phyloP scores from a whole-genome alignment of 2,113 vertebrate genomes.

The Hiodon tergisus region DNA sequence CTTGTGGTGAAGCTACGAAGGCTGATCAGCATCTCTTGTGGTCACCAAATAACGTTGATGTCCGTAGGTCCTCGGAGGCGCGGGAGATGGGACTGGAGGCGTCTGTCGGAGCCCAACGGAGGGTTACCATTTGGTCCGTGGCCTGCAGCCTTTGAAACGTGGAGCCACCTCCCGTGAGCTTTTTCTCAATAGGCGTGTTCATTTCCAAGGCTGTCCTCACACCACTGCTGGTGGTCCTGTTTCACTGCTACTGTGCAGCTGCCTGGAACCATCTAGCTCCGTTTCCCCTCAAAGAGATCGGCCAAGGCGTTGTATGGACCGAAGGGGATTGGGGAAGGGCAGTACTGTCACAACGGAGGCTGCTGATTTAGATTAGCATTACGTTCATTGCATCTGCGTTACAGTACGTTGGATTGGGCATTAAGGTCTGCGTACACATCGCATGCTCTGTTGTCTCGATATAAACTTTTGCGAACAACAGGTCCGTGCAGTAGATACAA shows the following conservation, averaged over 20 bases:
- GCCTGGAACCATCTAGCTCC: background rate
- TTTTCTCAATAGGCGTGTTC: conserved; percentile 26
- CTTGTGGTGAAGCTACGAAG: too few relatives aligned
- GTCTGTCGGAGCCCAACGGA: background rate
- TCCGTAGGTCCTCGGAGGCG: background rate
- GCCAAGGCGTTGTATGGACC: background rate
- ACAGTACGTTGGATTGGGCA: too few relatives aligned
- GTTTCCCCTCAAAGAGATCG: background rate
- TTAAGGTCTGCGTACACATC: too few relatives aligned
- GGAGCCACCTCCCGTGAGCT: conserved; percentile 34
- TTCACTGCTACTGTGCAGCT: background rate
- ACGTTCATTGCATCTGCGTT: too few relatives aligned
- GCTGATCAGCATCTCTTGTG: too few relatives aligned
- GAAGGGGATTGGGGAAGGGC: too few relatives aligned
- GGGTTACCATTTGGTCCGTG: background rate
- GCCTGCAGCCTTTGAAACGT: conserved; percentile 29
- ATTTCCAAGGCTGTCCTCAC: conserved; percentile 23
- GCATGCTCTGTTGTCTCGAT: too few relatives aligned
- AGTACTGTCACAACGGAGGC: too few relatives aligned
- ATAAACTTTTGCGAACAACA: too few relatives aligned
- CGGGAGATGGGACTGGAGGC: background rate
- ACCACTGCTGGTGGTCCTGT: conserved; percentile 20
- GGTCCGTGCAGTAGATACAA: too few relatives aligned
- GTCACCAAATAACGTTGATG: too few relatives aligned
- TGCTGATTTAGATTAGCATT: too few relatives aligned